These are phyloP conservation scores for Bursaphelenchus okinawaensis DNA, from an alignment of 2,888 invertebrate species.

Conservation along the genomic window DNA sequence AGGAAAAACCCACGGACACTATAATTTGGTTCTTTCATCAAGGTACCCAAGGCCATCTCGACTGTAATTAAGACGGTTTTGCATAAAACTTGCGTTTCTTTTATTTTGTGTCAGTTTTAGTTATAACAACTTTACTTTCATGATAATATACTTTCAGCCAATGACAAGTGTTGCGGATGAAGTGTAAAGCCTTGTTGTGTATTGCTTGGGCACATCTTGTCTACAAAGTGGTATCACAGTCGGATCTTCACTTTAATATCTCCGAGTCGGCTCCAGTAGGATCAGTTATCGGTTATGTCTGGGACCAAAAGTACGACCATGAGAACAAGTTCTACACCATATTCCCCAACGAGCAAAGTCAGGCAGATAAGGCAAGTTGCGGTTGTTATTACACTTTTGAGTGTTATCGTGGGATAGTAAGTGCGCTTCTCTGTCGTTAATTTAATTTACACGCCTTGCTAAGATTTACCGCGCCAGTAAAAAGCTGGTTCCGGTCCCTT, in stretches of 20 bases:
- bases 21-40: background rate
- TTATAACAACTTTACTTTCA: background rate
- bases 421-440: background rate
- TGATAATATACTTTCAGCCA: background rate
- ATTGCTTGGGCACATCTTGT: background rate
- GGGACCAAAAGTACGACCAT: background rate
- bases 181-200: background rate
- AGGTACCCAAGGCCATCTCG: background rate
- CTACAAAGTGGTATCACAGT: background rate
- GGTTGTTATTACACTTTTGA: too few species aligned
- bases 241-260: background rate
- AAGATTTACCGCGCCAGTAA: slow-evolving; percentile 6
- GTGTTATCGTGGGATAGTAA: too few species aligned
- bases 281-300: background rate
- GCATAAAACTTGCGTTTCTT: background rate
- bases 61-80: background rate
- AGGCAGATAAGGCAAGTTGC: slow-evolving; percentile 38
- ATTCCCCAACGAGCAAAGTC: slow-evolving; percentile 42
- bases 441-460: slow-evolving; percentile 14
- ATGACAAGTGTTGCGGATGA: background rate
- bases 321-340: slow-evolving; percentile 45
- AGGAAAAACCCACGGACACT: background rate
- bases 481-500: background rate
- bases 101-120: background rate
- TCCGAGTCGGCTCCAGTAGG: background rate